Percentiles rank a stretch among this genome's conserved stretches.
These are phyloP conservation scores for Thereuonema tuberculata DNA, from an alignment of 1,140 invertebrate genomes.

Conservation along the genomic window DNA sequence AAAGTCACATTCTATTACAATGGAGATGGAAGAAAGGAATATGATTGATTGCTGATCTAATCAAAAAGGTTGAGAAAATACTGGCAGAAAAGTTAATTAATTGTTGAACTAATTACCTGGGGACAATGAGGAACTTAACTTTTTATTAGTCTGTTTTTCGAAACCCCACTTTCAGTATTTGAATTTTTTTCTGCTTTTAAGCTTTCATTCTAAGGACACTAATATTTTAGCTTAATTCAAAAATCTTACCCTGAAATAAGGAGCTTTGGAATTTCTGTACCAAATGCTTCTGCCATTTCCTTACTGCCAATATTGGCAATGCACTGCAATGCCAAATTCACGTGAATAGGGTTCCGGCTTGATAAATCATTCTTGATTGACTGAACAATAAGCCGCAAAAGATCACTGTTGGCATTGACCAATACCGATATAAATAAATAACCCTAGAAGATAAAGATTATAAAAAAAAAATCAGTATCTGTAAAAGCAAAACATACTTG, in stretches of 20 bases:
- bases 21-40: no score
- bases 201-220: no score
- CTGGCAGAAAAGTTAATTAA: no score
- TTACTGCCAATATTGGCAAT: constrained; percentile 99
- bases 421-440: constrained; percentile 99
- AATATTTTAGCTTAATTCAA: no score
- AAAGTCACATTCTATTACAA: no score
- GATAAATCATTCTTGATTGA: constrained; percentile 98
- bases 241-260: constrained; percentile 78
- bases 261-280: constrained; percentile 93
- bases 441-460: constrained; percentile 49
- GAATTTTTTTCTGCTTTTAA: no score
- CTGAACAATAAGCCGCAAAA: constrained; percentile 98
- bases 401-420: constrained; percentile 96
- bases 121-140: no score
- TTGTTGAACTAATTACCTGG: no score
- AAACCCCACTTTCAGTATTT: no score
- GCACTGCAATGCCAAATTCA: constrained; percentile 98
- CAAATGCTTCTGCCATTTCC: constrained; percentile 99
- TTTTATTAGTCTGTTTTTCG: no score
- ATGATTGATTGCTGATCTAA: no score
- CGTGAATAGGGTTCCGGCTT: constrained; percentile 94
- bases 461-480: neutral
- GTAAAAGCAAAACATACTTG: constrained; percentile 3
- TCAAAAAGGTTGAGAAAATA: no score